Percentiles rank a stretch among this genome's conserved stretches.
Evolutionary conservation across 2,888 invertebrate species (phyloP).

Genomic region (Anodontia alba): DNA sequence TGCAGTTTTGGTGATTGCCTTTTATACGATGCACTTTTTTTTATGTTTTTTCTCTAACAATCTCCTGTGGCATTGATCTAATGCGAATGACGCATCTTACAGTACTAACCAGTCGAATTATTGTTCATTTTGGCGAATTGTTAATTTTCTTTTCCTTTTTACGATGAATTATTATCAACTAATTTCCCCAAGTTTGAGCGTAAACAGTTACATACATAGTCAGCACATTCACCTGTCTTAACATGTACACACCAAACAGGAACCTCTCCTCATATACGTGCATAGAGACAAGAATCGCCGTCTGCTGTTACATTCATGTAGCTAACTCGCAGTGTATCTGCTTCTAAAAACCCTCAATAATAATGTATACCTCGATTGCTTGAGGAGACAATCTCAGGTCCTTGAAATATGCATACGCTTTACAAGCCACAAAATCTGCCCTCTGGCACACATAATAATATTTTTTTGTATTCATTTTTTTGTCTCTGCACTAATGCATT

Average conservation of each 20-base stretch:
- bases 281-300: slow-evolving; percentile 41
- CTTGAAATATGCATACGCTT: slow-evolving; percentile 26
- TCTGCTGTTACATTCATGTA: slow-evolving; percentile 30
- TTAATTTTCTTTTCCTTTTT: slow-evolving; percentile 41
- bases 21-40: slow-evolving; percentile 3
- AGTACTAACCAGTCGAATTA: slow-evolving; percentile 7
- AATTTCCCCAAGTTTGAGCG: slow-evolving; percentile 28
- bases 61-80: not conserved
- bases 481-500: slow-evolving; percentile 56
- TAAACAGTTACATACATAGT: slow-evolving; percentile 40
- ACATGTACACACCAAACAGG: slow-evolving; percentile 34
- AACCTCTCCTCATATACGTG: slow-evolving; percentile 16
- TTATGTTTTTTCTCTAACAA: not conserved
- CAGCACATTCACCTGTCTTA: slow-evolving; percentile 36
- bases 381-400: slow-evolving; percentile 39
- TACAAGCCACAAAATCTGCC: not conserved
- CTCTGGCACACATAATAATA: slow-evolving; percentile 22
- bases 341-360: slow-evolving; percentile 46
- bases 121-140: slow-evolving; percentile 18
- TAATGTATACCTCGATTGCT: slow-evolving; percentile 55
- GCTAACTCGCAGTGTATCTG: slow-evolving; percentile 42
- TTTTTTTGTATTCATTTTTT: slow-evolving; percentile 52
- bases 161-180: slow-evolving; percentile 23
- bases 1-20: slow-evolving; percentile 4
- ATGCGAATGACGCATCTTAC: slow-evolving; percentile 53